These are phyloP conservation scores for Symphodus melops DNA, from an alignment of 2,113 vertebrate genomes.

Conservation along the genomic window DNA sequence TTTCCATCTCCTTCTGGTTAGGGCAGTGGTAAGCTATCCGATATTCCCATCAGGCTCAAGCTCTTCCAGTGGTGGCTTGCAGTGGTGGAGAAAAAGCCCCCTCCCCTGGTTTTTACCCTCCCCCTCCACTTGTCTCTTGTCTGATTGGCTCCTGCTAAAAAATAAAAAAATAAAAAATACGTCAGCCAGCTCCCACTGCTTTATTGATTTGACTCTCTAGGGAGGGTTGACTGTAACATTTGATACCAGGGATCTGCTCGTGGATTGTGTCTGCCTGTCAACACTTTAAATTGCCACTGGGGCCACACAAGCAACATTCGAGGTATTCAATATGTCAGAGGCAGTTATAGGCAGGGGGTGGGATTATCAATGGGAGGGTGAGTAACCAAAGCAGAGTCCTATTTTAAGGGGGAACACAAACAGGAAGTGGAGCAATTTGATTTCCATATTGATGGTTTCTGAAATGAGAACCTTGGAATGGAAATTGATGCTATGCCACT, in stretches of 20 bases:
- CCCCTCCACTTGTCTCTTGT: constrained; percentile 13
- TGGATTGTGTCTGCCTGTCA: constrained; percentile 73
- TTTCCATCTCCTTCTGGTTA: constrained; percentile 44
- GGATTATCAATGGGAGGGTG: constrained; percentile 58
- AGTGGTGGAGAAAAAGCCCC: constrained; percentile 45
- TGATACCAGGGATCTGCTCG: constrained; percentile 65
- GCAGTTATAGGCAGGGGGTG: constrained; percentile 57
- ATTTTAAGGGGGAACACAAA: constrained; percentile 46
- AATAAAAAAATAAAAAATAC: constrained; percentile 30
- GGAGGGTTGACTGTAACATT: constrained; percentile 59
- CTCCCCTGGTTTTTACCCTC: constrained; percentile 38
- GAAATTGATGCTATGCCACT: constrained; percentile 50
- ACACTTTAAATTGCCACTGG: constrained; percentile 72
- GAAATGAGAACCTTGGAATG: constrained; percentile 55
- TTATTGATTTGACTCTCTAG: constrained; percentile 72
- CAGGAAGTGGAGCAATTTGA: constrained; percentile 60
- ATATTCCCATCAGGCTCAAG: constrained; percentile 67
- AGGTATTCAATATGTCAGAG: constrained; percentile 73
- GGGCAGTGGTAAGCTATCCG: constrained; percentile 58
- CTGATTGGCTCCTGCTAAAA: constrained; percentile 60
- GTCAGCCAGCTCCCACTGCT: constrained; percentile 55
- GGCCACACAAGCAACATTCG: constrained; percentile 58
- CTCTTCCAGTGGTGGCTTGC: constrained; percentile 55
- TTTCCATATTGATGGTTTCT: constrained; percentile 70
- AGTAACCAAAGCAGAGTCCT: constrained; percentile 28